Conservation (phyloP, 2,888 invertebrate genomes). For the Dendrolimus houi region DNA sequence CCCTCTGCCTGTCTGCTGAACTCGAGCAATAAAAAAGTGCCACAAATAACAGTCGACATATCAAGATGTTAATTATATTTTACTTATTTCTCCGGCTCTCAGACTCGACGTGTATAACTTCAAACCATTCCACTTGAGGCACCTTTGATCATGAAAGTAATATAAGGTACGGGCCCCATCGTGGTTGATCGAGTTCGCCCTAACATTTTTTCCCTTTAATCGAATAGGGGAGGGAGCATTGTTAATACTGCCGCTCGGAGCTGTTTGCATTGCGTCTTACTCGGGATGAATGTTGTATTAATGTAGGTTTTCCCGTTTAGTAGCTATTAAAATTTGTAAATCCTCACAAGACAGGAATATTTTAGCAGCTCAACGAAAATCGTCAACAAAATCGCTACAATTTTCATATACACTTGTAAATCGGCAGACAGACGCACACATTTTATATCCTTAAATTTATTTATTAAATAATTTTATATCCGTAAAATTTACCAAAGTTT, state of each 20-base stretch:
- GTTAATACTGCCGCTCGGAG: slow-evolving; percentile 42
- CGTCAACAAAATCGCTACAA: too few species aligned
- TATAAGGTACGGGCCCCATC: not conserved
- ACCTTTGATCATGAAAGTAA: not conserved
- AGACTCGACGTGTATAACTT: not conserved
- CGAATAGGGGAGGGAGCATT: slow-evolving; percentile 63
- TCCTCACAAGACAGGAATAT: not conserved
- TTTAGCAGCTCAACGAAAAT: not conserved
- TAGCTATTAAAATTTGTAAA: slow-evolving; percentile 3
- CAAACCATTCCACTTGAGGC: not conserved
- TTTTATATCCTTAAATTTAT: too few species aligned
- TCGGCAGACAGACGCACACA: too few species aligned
- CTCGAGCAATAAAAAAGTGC: too few species aligned
- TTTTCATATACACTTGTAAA: too few species aligned
- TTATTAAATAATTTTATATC: too few species aligned
- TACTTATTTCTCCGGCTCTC: too few species aligned
- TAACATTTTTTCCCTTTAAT: slow-evolving; percentile 45
- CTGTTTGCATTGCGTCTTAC: slow-evolving; percentile 50
- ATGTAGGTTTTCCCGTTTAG: slow-evolving; percentile 16
- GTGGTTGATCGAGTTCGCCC: not conserved
- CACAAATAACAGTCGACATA: too few species aligned
- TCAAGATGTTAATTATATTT: too few species aligned
- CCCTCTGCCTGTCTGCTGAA: too few species aligned
- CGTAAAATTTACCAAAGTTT: too few species aligned
- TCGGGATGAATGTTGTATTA: slow-evolving; percentile 24